Conservation (phyloP, 2,113 vertebrate species). For the Ptilonorhynchus violaceus region DNA sequence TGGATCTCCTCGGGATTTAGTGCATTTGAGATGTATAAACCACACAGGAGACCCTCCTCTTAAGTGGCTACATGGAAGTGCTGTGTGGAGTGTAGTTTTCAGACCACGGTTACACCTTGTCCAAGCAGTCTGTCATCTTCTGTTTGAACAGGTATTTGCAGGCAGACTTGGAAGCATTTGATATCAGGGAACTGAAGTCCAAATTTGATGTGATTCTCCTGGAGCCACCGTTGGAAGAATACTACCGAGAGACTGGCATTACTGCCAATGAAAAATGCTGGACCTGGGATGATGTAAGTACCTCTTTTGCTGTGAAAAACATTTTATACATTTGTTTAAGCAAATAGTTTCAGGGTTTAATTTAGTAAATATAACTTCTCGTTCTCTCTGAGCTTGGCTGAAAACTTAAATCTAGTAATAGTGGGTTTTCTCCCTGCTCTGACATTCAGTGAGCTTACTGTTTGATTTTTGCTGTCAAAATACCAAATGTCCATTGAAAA, state of each 20-base stretch:
- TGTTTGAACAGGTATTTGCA: constrained; percentile 88
- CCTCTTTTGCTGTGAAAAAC: neutral
- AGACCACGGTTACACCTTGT: neutral
- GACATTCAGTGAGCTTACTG: neutral
- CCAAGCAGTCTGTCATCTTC: neutral
- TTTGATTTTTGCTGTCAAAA: neutral
- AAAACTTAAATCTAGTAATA: neutral
- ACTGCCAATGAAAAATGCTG: constrained; percentile 95
- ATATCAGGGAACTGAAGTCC: constrained; percentile 90
- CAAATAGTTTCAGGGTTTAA: neutral
- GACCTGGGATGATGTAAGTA: constrained; percentile 94
- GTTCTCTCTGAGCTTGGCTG: neutral
- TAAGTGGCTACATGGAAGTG: neutral
- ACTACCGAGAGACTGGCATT: constrained; percentile 95
- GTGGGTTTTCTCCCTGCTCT: neutral
- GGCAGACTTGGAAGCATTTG: constrained; percentile 91
- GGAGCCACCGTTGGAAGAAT: constrained; percentile 93
- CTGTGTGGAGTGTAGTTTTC: neutral
- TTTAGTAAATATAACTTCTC: neutral
- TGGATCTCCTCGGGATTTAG: neutral
- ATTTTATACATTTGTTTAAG: neutral
- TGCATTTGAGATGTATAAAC: neutral
- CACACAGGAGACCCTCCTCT: neutral
- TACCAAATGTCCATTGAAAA: neutral
- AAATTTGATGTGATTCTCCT: constrained; percentile 97